These are phyloP conservation scores for Herminia tarsipennalis DNA, from an alignment of 2,888 invertebrate genomes.

Conservation along the genomic window DNA sequence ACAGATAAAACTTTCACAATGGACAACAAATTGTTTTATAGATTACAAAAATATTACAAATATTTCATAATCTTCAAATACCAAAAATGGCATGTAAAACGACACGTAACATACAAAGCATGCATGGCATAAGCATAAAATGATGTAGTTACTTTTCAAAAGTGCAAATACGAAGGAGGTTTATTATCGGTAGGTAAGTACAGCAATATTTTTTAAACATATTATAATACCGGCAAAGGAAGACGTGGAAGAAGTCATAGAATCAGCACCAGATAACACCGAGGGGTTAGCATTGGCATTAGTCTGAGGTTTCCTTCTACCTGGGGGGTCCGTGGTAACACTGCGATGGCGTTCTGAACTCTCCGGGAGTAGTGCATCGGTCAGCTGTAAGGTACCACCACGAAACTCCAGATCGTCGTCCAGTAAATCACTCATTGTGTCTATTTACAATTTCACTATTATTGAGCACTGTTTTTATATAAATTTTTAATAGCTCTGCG, in stretches of 20 bases:
- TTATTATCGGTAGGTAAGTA: background rate
- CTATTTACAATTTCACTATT: conserved; percentile 10
- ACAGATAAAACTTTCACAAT: no score
- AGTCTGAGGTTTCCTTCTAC: conserved; percentile 53
- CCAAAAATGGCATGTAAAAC: background rate
- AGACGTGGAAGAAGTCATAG: conserved; percentile 74
- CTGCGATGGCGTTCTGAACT: conserved; percentile 51
- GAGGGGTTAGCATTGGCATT: conserved; percentile 71
- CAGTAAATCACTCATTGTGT: conserved; percentile 70
- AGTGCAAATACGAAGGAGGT: background rate
- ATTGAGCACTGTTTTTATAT: conserved; percentile 23
- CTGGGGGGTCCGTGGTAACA: conserved; percentile 52
- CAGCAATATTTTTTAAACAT: background rate
- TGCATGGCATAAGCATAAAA: background rate
- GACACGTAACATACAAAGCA: background rate
- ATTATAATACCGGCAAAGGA: conserved; percentile 75
- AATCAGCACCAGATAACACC: conserved; percentile 78
- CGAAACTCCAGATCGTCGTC: conserved; percentile 86
- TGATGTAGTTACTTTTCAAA: background rate
- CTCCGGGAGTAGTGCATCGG: conserved; percentile 56
- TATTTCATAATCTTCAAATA: background rate
- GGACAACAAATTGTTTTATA: no score
- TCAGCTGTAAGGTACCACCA: conserved; percentile 81
- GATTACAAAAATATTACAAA: no score
- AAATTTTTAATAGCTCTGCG: conserved; percentile 41